Conservation (phyloP, 2,113 vertebrate species). For the Amia ocellicauda region DNA sequence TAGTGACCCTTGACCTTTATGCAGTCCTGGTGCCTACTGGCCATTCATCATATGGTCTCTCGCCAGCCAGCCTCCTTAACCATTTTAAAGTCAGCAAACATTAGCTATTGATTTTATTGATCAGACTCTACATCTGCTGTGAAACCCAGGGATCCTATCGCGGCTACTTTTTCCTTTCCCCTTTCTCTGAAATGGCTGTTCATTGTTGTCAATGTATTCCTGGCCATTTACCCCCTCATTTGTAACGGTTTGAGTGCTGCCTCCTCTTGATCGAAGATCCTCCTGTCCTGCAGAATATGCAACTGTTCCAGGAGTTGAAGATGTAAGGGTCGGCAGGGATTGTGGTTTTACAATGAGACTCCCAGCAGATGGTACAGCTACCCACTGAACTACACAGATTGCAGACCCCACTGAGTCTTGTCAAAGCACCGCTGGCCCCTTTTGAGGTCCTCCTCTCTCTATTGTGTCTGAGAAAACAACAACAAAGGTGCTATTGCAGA, state of each 20-base stretch:
- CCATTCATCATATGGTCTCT: conserved; percentile 62
- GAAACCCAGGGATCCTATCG: conserved; percentile 17
- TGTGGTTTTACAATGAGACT: background rate
- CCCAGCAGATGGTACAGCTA: conserved; percentile 27
- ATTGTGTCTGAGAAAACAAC: conserved; percentile 6
- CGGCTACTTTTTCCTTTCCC: background rate
- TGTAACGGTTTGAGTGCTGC: too few relatives aligned
- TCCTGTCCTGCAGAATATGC: too few relatives aligned
- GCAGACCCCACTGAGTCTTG: background rate
- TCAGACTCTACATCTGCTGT: conserved; percentile 44
- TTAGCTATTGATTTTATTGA: conserved; percentile 63
- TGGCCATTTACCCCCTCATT: background rate
- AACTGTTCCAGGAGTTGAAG: background rate
- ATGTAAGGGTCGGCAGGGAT: background rate
- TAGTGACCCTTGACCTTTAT: conserved; percentile 63
- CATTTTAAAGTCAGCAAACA: conserved; percentile 57
- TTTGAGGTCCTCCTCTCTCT: background rate
- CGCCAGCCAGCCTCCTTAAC: conserved; percentile 47
- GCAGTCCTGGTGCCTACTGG: conserved; percentile 33
- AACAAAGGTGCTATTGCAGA: conserved; percentile 7
- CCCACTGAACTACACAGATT: conserved; percentile 9
- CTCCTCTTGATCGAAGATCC: too few relatives aligned
- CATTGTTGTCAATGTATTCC: background rate
- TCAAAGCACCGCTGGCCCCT: background rate
- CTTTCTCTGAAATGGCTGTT: conserved; percentile 8